Percentiles rank a stretch among this genome's conserved stretches.
phyloP scores from a whole-genome alignment of 2,113 vertebrate genomes.

The Albula glossodonta region DNA sequence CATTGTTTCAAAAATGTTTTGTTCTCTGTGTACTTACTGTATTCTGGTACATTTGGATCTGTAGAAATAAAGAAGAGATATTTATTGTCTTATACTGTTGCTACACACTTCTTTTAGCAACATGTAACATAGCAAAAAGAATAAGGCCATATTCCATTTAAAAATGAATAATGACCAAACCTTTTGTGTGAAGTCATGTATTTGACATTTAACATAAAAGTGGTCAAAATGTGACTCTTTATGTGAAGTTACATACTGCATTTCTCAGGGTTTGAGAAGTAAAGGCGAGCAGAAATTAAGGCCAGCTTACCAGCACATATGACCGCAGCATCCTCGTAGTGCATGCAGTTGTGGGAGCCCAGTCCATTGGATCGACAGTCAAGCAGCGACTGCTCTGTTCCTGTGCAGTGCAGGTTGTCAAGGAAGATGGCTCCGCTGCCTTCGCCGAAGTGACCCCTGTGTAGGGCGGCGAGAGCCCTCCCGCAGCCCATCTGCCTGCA shows the following conservation, averaged over 20 bases:
- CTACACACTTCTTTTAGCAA: too few relatives aligned
- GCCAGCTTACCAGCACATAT: background rate
- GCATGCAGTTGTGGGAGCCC: background rate
- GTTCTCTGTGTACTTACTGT: background rate
- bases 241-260: background rate
- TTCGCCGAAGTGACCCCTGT: background rate
- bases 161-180: too few relatives aligned
- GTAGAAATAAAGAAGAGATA: background rate
- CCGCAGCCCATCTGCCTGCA: conserved; percentile 8
- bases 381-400: background rate
- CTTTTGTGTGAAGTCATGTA: too few relatives aligned
- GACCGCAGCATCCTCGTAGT: background rate
- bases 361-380: background rate
- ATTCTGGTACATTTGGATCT: background rate
- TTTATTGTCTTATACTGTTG: too few relatives aligned
- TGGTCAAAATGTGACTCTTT: background rate
- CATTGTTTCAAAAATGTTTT: background rate
- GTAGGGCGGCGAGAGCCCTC: background rate
- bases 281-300: background rate
- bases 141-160: too few relatives aligned
- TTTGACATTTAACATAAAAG: background rate
- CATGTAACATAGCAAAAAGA: too few relatives aligned
- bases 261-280: background rate
- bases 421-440: background rate
- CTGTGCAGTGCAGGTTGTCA: background rate